Percentiles rank a stretch among this genome's conserved stretches.
phyloP scores from a whole-genome alignment of 1,140 invertebrate species.

The Drosophila seguyi region DNA sequence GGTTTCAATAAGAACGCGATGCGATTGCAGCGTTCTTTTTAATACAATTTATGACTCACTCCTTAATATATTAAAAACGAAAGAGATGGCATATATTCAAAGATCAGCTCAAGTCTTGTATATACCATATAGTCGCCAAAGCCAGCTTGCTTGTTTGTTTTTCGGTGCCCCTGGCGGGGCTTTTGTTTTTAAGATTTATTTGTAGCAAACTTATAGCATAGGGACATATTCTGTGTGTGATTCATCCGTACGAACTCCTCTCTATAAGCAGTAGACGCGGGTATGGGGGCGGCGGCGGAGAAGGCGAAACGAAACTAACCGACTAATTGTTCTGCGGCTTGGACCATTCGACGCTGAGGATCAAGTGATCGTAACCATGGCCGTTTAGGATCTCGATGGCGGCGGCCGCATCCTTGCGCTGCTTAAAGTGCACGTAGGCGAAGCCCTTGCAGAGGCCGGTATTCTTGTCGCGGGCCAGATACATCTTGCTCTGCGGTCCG shows the following conservation, averaged over 20 bases:
- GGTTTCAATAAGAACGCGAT: no score
- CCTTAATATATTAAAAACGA: background rate
- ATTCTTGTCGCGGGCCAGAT: conserved; percentile 94
- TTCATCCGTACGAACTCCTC: conserved; percentile 32
- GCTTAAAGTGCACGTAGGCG: conserved; percentile 98
- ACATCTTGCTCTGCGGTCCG: conserved; percentile 90
- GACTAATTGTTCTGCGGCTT: conserved; percentile 89
- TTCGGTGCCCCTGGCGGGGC: conserved; percentile 22
- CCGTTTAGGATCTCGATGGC: conserved; percentile 97
- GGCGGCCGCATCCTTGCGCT: conserved; percentile 94
- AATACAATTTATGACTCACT: background rate
- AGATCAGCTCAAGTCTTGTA: no score
- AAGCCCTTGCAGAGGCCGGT: conserved; percentile 96
- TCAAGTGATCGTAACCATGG: conserved; percentile 99
- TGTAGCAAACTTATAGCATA: conserved; percentile 71
- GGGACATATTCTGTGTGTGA: conserved; percentile 44
- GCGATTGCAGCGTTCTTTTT: background rate
- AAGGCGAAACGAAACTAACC: conserved; percentile 22
- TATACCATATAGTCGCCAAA: no score
- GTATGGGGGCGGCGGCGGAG: conserved; percentile 16
- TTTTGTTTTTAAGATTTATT: conserved; percentile 46
- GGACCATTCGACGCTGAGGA: conserved; percentile 99
- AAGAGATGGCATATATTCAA: conserved; percentile 13
- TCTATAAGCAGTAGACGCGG: conserved; percentile 40
- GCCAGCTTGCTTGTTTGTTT: conserved; percentile 2